Base-by-base conservation (phyloP, 1,140 invertebrate species). In the Scaptodrosophila lebanonensis region DNA sequence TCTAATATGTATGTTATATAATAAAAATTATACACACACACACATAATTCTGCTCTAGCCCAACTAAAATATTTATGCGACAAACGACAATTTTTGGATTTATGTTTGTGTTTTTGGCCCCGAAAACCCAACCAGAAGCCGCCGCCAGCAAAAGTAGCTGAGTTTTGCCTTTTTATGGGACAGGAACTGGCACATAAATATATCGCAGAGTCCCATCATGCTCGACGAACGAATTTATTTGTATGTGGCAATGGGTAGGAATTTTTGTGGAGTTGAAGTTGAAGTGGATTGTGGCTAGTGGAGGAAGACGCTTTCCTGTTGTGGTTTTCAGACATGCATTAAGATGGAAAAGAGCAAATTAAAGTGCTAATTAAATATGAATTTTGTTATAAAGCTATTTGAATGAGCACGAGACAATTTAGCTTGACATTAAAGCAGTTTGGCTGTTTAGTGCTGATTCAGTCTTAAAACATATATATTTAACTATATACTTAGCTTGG, bases 1-100 rank as follows among this genome's bases (percentile, higher is more conserved):
- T 82, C 75, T 62, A 82, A 82, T 82, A 82, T n/a, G n/a, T n/a
- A n/a, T n/a, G n/a, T n/a, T n/a, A n/a, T n/a, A 82, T 82, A 82
- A 82, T 70, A 82, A 82, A 83, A 70, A 82, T 83, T 82, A 66
- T 82, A 58, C 42, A 75, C 70, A 66, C 52, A 58, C 57, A 48
- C 39, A 59, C 50, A 5, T 60, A 44, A 67, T 66, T 45, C 42
- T 48, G 45, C 48, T 32, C n/a, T 51, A 40, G 59, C 56, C 75
- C 52, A 82, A 61, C 70, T 82, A 75, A 82, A 83, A 82, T 82
- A 82, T 82, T 82, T 82, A 83, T 82, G 75, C 75, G 76, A 83
- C 76, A 82, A 83, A 83, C 65, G 75, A 75, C 75, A 82, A 83
- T 82, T 82, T n/a, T 82, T 66, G 75, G 76, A 82, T 82, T 82